Evolutionary conservation across 2,888 invertebrate species (phyloP), one percentile per base, ranked within the genome.

Genomic region (Torymus auratus): DNA sequence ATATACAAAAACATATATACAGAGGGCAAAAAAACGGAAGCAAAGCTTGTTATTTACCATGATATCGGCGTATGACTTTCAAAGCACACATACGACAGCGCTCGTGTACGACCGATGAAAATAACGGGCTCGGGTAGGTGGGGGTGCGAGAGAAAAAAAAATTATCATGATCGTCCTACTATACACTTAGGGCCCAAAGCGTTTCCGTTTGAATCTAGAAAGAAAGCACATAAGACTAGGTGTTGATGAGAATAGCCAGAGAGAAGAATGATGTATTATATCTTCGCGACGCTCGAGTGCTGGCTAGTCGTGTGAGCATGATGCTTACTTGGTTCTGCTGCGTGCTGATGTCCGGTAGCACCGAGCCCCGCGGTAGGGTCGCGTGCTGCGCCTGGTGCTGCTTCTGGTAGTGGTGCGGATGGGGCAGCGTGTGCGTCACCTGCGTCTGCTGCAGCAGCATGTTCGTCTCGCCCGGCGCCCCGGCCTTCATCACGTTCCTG

Each of bases 381-480:
- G 90, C 92, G 87, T 93, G 93, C 88, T 92, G 93, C 89, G 93
- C 93, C 86, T 86, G 88, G 83, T 88, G 90, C 74, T 86, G 85
- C 83, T 91, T 89, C 76, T 89, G 88, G 78, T 91, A 91, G 82
- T 91, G 91, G 81, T 91, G 91, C 82, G 91, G 92, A 78, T 92
- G 91, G 81, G 92, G 91, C 82, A 89, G 83, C 80, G 91, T 89
- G 82, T 90, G 88, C 81, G 88, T 89, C 83, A 88, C 87, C 84
- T 89, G 89, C 74, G 88, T 88, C 85, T 89, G 88, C 74, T 86
- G 86, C 72, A 88, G 85, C 71, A 88, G 77, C 81, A 90, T 79
- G 87, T 93, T 94, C 17, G 94, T 91, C 83, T 93, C 94, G 71
- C 92, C 91, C 4, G 94, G 94, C 76, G 94, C 93, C 0, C 67